Evolutionary conservation across 2,797 vertebrate species (phyloP).

Genomic region (Eospalax fontanierii): DNA sequence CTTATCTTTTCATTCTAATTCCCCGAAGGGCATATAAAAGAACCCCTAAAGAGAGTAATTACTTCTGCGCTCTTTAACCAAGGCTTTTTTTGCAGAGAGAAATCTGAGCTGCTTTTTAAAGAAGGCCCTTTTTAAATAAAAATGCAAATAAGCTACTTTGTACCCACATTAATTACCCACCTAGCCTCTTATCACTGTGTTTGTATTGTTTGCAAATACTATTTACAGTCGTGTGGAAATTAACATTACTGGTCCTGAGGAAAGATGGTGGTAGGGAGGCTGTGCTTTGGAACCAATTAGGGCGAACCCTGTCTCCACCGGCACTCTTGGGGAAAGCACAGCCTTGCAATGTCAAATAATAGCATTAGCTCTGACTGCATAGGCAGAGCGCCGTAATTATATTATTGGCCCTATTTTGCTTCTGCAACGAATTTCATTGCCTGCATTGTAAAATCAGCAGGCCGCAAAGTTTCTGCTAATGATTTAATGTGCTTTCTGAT

Average conservation of each 20-base stretch:
- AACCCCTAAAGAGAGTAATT: slow-evolving; percentile 96
- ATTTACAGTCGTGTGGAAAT: slow-evolving; percentile 96
- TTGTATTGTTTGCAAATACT: slow-evolving; percentile 97
- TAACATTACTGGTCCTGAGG: slow-evolving; percentile 93
- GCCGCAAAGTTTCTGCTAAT: slow-evolving; percentile 84
- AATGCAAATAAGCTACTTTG: slow-evolving; percentile 99
- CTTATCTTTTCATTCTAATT: slow-evolving; percentile 97
- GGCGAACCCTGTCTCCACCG: slow-evolving; percentile 90
- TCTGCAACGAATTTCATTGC: slow-evolving; percentile 88
- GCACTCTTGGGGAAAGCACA: slow-evolving; percentile 93
- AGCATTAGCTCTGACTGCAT: slow-evolving; percentile 91
- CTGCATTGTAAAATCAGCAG: slow-evolving; percentile 88
- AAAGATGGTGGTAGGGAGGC: slow-evolving; percentile 92
- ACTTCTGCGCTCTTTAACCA: slow-evolving; percentile 93
- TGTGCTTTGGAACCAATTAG: slow-evolving; percentile 99
- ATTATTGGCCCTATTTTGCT: slow-evolving; percentile 90
- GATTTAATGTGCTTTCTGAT: slow-evolving; percentile 85
- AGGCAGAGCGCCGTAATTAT: slow-evolving; percentile 90
- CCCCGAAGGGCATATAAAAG: slow-evolving; percentile 95
- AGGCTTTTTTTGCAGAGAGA: slow-evolving; percentile 93
- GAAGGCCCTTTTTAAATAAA: slow-evolving; percentile 93
- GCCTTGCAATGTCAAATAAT: slow-evolving; percentile 95
- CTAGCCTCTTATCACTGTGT: slow-evolving; percentile 97
- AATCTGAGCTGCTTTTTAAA: slow-evolving; percentile 94
- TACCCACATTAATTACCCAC: slow-evolving; percentile 99